Conservation (phyloP, 2,888 invertebrate species). For the Dasypolia templi region DNA sequence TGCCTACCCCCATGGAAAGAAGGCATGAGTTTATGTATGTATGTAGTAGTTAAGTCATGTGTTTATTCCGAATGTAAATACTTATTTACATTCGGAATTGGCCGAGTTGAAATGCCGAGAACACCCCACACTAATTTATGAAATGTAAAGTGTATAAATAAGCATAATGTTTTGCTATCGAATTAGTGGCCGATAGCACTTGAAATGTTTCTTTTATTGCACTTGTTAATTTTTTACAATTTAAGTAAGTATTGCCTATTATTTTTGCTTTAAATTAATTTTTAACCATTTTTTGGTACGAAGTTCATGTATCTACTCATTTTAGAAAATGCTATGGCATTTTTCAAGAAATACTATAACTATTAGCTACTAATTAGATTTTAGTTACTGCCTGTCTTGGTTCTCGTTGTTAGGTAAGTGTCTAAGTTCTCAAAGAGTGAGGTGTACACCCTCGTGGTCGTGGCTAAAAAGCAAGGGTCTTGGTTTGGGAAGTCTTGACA, state of each 20-base stretch:
- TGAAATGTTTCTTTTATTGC: conserved; percentile 29
- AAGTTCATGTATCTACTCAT: no score
- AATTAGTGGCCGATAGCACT: conserved; percentile 13
- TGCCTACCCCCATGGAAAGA: no score
- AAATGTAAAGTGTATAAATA: conserved; percentile 11
- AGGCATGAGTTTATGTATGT: no score
- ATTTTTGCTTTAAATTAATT: not conserved
- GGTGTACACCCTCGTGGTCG: not conserved
- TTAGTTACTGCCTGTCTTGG: no score
- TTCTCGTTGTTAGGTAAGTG: no score
- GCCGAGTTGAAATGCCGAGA: conserved; percentile 22
- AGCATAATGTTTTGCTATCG: conserved; percentile 7
- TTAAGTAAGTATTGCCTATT: conserved; percentile 37
- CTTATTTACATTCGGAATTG: conserved; percentile 3
- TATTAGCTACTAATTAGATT: not conserved
- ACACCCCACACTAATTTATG: conserved; percentile 33
- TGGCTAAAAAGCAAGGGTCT: not conserved
- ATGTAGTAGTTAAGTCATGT: not conserved
- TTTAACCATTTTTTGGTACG: not conserved
- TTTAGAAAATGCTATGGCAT: not conserved
- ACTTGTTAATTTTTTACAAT: conserved; percentile 32
- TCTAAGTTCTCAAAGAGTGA: no score
- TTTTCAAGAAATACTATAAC: no score
- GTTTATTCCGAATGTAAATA: not conserved
- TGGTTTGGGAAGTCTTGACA: no score